Base-by-base conservation (phyloP, 1,140 invertebrate species). In the Paramacrobiotus metropolitanus region DNA sequence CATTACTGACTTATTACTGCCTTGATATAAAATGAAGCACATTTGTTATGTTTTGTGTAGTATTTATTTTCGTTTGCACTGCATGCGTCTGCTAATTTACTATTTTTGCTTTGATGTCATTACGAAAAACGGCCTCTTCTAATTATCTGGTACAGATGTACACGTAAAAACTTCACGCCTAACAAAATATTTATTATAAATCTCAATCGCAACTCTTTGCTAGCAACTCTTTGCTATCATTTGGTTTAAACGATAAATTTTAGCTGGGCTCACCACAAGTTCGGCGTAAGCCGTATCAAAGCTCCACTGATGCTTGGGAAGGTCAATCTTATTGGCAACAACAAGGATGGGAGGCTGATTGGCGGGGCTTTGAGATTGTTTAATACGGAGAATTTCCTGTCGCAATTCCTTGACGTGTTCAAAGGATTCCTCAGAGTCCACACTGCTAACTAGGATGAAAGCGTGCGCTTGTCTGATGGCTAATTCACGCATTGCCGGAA, bases 401-500 rank as follows among this genome's bases (percentile, higher is more conserved):
- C 34, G 34, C 34, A 40, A n/a, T n/a, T 40, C 9, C 9, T n/a
- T 9, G 34, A 40, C 34, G n/a, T 40, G 34, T n/a, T 40, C 34
- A n/a, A 40, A 40, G n/a, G 34, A 40, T 9, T 9, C 34, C 34
- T 40, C 34, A 9, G 9, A n/a, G 34, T 40, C 34, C 34, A 40
- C 34, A 9, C 9, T n/a, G 34, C 34, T 40, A 20, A 73, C 72
- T 1, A 73, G 59, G 0, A 73, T 64, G 48, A 73, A 72, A 15
- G 69, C 71, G 21, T 67, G 44, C 1, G 69, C 70, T 2, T 65
- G 65, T 21, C 69, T 45, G 59, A 73, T 71, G 55, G 67, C 68
- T 1, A 73, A 63, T 55, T 73, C 71, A 9, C 71, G 62, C 71
- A 73, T 73, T 2, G 71, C 71, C 2, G 71, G 71, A 64, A 73